Evolutionary conservation across 2,888 invertebrate genomes (phyloP), one percentile per base, ranked within the genome.

Genomic region (Xestia ashworthii): DNA sequence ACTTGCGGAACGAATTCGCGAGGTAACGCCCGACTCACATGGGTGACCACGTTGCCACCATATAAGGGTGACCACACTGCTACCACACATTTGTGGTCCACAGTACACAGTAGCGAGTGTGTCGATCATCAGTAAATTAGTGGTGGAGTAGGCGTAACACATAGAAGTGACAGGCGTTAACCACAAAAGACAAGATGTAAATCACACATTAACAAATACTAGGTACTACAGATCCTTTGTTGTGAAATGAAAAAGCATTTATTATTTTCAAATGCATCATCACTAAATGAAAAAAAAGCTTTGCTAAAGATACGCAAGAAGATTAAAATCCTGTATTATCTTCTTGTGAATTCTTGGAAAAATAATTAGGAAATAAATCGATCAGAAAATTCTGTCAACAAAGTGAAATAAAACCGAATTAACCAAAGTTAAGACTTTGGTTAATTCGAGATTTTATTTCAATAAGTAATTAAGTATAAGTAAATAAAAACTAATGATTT

Each of bases 1-100:
- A 83, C 73, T 84, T 80, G 81, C 74, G 68, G 66, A 77, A 76
- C 73, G 58, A 83, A 78, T 86, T 88, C 66, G 80, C 80, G 73
- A 81, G 69, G 73, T 79, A 79, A 65, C 64, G 69, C 53, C 50
- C 70, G 70, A 53, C 67, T 77, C 81, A 80, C 76, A 66, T 69
- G 72, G 53, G 60, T 78, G 77, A 84, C 69, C 82, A 85, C 65
- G 38, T 25, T 22, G 16, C 67, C 9, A 62, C 65, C 25, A 22
- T 65, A 76, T 55, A 60, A 41, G 58, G 48, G 55, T 76, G 70
- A 81, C 71, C 87, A 82, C 44, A 67, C 14, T 53, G 11, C 14
- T 14, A 71, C 38, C 67, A 62, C 82, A 72, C 16, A 53, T 70
- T 46, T 81, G 71, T 80, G 69, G 71, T 53, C 19, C 44, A 72